These are phyloP conservation scores for Trogon melanurus DNA, from an alignment of 2,113 vertebrate species.

Conservation along the genomic window DNA sequence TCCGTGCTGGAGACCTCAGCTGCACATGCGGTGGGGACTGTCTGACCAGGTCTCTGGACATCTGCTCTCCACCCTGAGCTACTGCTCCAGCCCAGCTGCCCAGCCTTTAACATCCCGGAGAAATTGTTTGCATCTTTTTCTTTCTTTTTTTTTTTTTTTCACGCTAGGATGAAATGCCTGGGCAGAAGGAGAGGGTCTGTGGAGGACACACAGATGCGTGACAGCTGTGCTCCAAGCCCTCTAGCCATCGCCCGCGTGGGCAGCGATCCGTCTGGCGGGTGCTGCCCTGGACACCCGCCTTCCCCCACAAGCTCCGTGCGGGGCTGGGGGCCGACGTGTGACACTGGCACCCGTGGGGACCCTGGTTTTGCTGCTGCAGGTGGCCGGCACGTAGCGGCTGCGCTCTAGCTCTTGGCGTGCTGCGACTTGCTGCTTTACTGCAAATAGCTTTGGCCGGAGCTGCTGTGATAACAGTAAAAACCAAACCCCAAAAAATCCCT, in stretches of 20 bases:
- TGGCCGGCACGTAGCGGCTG: not conserved
- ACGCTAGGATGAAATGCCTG: not conserved
- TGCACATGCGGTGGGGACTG: rapidly evolving
- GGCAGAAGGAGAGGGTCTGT: not conserved
- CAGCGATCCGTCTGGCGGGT: not conserved
- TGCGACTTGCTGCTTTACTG: not conserved
- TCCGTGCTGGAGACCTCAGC: not conserved
- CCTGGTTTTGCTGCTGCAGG: not conserved
- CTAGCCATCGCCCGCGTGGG: not conserved
- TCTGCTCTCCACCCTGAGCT: not conserved
- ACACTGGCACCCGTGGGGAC: rapidly evolving
- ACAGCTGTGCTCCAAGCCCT: not conserved
- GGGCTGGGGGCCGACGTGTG: not conserved
- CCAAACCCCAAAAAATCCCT: not conserved
- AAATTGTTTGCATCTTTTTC: not conserved
- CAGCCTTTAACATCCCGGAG: not conserved
- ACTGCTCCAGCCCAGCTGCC: not conserved
- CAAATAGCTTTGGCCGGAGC: not conserved
- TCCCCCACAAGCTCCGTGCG: rapidly evolving
- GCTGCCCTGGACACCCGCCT: rapidly evolving
- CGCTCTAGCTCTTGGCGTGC: not conserved
- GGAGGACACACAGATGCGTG: not conserved
- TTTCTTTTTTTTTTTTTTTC: not conserved
- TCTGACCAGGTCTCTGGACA: not conserved
- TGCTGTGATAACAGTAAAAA: not conserved